Evolutionary conservation across 2,797 vertebrate species (phyloP), one percentile per base, ranked within the genome.

Genomic region (Sus cebifrons): DNA sequence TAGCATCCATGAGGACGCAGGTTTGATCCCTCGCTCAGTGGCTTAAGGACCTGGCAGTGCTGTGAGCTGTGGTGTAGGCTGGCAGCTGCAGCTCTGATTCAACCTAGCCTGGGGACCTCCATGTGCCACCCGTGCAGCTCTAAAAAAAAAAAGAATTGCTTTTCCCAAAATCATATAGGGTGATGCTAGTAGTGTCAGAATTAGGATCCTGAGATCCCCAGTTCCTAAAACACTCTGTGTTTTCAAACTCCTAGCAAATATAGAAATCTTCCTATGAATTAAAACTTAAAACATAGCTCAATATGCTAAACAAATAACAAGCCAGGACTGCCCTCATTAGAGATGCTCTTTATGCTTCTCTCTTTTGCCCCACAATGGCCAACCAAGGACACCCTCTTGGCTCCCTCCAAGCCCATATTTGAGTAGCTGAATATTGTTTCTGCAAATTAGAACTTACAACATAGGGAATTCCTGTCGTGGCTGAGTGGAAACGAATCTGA

Each of bases 221-320:
- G 36, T 20, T 70, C n/a, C 52, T 78, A 92, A 44, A 67, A 94
- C 3, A 60, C 4, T 23, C 29, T 81, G 16, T 81, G 16, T 86
- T 95, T 96, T 81, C 62, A 92, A 94, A 96, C 58, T 88, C 40
- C 49, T 44, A 92, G 32, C 60, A 85, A 84, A 49, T 71, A 94
- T 5, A 68, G 36, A 79, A 44, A 27, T 4, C 56, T 89, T 91
- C 78, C 62, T 65, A 20, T 18, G 95, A 75, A 86, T 73, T 54
- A 81, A 94, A 96, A 94, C 4, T 88, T 73, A 75, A 4, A 52
- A n/a, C 88, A 91, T 29, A 74, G 25, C 21, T 90, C 62, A 56
- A 49, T 84, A 71, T 44, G 65, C n/a, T 36, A 87, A 91, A 36
- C 14, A 78, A 32, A 9, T 6, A 96, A 91, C 7, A 83, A 94